phyloP scores from a whole-genome alignment of 2,888 invertebrate species.

The Protonemura montana region DNA sequence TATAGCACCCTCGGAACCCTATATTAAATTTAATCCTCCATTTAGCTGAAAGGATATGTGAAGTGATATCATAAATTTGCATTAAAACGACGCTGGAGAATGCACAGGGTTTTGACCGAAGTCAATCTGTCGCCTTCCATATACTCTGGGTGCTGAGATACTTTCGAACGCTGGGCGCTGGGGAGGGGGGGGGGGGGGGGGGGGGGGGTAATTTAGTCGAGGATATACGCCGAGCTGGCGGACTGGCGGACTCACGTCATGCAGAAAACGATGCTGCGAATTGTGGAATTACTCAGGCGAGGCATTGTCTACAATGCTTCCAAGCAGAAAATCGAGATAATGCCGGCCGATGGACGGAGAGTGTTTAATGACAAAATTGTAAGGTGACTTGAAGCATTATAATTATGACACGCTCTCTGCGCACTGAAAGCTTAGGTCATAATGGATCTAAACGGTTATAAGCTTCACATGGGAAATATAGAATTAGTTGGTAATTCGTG shows the following conservation, averaged over 20 bases:
- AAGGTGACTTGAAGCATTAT: constrained; percentile 1
- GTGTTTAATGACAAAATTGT: not conserved
- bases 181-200: too few relatives aligned
- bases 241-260: not conserved
- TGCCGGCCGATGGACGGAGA: not conserved
- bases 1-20: not conserved
- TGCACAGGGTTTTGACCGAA: not conserved
- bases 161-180: too few relatives aligned
- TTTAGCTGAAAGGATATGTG: not conserved
- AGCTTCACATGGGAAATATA: not conserved
- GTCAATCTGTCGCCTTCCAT: constrained; percentile 12
- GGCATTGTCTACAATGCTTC: not conserved
- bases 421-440: not conserved
- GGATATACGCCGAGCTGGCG: too few relatives aligned
- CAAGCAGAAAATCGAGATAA: not conserved
- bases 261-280: not conserved
- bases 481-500: not conserved
- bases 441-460: not conserved
- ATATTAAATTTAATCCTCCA: not conserved
- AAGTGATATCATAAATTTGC: constrained; percentile 12
- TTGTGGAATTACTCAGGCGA: not conserved
- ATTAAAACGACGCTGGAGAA: not conserved
- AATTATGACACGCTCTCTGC: not conserved
- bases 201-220: not conserved
- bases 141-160: too few relatives aligned